These are phyloP conservation scores for Lithophane semibrunnea DNA, from an alignment of 2,888 invertebrate genomes.

Conservation along the genomic window DNA sequence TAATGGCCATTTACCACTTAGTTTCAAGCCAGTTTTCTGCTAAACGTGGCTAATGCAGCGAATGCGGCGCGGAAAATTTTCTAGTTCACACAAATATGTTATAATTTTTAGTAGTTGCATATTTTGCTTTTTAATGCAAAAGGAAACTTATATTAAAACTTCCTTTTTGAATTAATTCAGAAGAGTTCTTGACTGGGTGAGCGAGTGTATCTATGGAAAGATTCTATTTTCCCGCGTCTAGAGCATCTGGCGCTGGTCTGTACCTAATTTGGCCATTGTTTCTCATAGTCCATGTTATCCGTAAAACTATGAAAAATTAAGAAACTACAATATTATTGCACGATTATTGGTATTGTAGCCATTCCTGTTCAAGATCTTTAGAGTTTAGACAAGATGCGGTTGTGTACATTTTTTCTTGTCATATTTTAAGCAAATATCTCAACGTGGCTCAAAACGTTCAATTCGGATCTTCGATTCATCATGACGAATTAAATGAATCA, in stretches of 20 bases:
- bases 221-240: not conserved
- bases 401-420: not conserved
- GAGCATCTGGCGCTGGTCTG: not conserved
- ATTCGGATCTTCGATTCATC: not conserved
- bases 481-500: not conserved
- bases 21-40: slow-evolving; percentile 48
- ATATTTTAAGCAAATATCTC: not conserved
- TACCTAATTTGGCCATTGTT: not conserved
- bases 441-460: too few species aligned
- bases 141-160: not conserved
- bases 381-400: not conserved
- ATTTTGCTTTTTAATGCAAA: not conserved
- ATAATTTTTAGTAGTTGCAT: not conserved
- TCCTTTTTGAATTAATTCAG: not conserved
- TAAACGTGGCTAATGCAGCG: slow-evolving; percentile 32
- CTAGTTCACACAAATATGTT: slow-evolving; percentile 9
- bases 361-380: not conserved
- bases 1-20: slow-evolving; percentile 58
- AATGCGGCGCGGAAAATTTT: slow-evolving; percentile 47
- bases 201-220: not conserved
- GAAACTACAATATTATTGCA: not conserved
- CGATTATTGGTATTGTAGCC: not conserved
- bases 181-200: not conserved
- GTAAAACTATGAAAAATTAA: too few species aligned
- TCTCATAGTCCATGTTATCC: not conserved